Conservation (phyloP, 2,113 vertebrate species). For the Polypterus senegalus region DNA sequence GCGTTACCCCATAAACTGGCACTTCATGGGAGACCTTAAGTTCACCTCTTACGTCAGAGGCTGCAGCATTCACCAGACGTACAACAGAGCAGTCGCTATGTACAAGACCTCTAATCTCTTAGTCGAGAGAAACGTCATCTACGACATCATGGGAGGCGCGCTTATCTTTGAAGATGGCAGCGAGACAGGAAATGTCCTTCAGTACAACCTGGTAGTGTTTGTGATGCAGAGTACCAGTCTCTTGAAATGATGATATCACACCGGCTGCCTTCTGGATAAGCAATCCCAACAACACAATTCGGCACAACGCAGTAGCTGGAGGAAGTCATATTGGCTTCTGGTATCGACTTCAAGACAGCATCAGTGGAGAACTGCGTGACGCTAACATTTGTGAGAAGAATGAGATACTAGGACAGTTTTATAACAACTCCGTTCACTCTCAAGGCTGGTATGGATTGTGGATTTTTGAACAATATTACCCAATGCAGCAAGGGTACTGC, state of each 20-base stretch:
- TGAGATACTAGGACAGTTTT: slow-evolving; percentile 42
- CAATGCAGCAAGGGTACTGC: slow-evolving; percentile 32
- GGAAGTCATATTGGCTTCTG: slow-evolving; percentile 49
- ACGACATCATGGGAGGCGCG: slow-evolving; percentile 41
- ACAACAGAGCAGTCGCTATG: slow-evolving; percentile 42
- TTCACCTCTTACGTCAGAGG: slow-evolving; percentile 42
- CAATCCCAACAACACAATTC: slow-evolving; percentile 40
- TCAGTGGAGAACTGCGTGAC: slow-evolving; percentile 37
- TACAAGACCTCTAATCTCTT: slow-evolving; percentile 44
- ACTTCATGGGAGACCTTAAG: slow-evolving; percentile 39
- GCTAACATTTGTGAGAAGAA: slow-evolving; percentile 34
- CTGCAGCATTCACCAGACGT: slow-evolving; percentile 41
- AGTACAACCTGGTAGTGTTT: slow-evolving; percentile 41
- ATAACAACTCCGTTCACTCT: slow-evolving; percentile 45
- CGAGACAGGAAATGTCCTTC: slow-evolving; percentile 39
- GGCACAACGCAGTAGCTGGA: slow-evolving; percentile 39
- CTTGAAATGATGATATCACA: slow-evolving; percentile 44
- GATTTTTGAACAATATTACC: slow-evolving; percentile 44
- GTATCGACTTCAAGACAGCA: slow-evolving; percentile 46
- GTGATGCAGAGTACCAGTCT: slow-evolving; percentile 44
- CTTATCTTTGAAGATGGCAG: slow-evolving; percentile 48
- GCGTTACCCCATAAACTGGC: slow-evolving; percentile 44
- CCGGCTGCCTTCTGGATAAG: slow-evolving; percentile 46
- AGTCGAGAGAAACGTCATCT: slow-evolving; percentile 39
- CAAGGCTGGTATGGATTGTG: slow-evolving; percentile 47